These are phyloP conservation scores for Dicrostonyx torquatus DNA, from an alignment of 2,797 vertebrate genomes.

Conservation along the genomic window DNA sequence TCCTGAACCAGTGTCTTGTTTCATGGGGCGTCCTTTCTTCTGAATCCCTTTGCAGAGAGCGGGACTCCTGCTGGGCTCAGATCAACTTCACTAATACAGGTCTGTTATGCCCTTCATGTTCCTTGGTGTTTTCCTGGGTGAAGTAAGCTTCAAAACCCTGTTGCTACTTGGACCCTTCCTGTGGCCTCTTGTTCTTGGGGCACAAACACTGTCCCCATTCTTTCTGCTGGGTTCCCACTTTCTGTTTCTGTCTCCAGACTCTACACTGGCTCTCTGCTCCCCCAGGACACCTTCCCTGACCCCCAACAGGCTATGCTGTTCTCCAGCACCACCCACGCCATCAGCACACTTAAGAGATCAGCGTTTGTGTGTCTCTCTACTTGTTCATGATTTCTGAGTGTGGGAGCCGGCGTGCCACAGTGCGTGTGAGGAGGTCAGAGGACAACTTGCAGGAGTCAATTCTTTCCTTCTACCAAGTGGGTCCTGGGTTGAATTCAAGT, in stretches of 20 bases:
- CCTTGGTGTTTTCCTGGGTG: not conserved
- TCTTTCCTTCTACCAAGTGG: not conserved
- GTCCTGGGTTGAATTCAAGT: not conserved
- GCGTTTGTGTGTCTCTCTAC: not conserved
- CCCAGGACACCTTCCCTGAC: constrained; percentile 27
- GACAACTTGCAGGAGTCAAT: not conserved
- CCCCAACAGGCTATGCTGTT: not conserved
- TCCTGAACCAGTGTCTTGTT: not conserved
- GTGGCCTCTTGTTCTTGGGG: not conserved
- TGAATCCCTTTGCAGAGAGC: constrained; percentile 75
- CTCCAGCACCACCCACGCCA: no score
- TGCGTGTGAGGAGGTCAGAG: not conserved
- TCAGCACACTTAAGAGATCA: not conserved
- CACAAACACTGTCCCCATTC: not conserved
- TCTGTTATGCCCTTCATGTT: constrained; percentile 1
- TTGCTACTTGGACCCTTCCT: not conserved
- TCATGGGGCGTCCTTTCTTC: not conserved
- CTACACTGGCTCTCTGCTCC: not conserved
- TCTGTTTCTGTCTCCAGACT: not conserved
- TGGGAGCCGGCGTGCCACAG: not conserved
- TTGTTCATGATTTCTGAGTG: not conserved
- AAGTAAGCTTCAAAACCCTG: not conserved
- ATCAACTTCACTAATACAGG: constrained; percentile 71
- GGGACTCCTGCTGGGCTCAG: constrained; percentile 81
- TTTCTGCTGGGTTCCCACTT: not conserved